These are phyloP conservation scores for Fratercula arctica DNA, from an alignment of 2,797 vertebrate genomes.

Conservation along the genomic window DNA sequence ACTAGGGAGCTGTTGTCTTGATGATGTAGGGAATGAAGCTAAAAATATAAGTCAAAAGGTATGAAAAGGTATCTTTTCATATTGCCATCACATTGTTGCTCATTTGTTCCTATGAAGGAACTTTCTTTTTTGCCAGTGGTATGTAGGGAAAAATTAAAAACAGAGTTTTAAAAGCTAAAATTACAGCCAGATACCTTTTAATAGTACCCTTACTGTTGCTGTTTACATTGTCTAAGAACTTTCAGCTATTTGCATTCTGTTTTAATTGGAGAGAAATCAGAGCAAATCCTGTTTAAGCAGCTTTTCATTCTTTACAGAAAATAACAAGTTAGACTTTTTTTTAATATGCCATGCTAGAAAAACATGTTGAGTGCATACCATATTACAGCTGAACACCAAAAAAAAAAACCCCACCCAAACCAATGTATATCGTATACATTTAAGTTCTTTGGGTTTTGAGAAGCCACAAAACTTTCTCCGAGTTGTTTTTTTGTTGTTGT, in stretches of 20 bases:
- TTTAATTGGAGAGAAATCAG: conserved; percentile 48
- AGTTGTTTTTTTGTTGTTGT: background rate
- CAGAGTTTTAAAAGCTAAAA: conserved; percentile 37
- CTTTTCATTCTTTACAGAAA: conserved; percentile 26
- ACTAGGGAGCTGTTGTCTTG: background rate
- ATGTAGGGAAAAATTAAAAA: conserved; percentile 20
- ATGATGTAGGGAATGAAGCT: background rate
- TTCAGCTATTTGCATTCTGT: conserved; percentile 16
- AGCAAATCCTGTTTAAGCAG: background rate
- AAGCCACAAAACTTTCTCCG: background rate
- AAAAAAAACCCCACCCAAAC: background rate
- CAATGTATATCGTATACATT: background rate
- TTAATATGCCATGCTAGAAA: background rate
- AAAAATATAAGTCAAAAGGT: background rate
- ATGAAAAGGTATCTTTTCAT: background rate
- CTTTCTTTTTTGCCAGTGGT: background rate
- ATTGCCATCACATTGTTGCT: background rate
- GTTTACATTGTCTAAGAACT: conserved; percentile 38
- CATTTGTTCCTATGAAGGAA: background rate
- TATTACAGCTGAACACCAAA: background rate
- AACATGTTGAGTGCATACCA: background rate
- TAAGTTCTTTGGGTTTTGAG: background rate
- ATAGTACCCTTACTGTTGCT: background rate
- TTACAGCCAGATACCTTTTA: conserved; percentile 41
- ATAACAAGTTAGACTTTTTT: background rate